A percentile compares a stretch with the other conserved stretches of the same genome.
Evolutionary conservation across 1,140 invertebrate species (phyloP).

Genomic region (Venustaconcha ellipsiformis): DNA sequence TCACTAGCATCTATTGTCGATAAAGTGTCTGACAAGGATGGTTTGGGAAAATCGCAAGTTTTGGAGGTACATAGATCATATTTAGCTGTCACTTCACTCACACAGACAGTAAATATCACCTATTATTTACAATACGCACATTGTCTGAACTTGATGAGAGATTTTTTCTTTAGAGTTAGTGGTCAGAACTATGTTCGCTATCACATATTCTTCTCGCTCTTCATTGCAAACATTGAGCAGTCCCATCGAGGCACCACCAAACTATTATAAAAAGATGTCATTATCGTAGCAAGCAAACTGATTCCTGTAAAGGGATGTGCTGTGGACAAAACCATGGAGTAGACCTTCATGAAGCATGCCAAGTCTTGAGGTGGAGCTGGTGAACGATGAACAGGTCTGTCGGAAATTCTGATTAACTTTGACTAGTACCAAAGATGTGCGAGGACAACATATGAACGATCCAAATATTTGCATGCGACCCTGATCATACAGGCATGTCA

Average conservation of each 20-base stretch:
- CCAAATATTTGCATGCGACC: conserved; percentile 25
- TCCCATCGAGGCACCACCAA: conserved; percentile 33
- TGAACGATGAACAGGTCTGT: not conserved
- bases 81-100: conserved; percentile 28
- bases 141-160: conserved; percentile 29
- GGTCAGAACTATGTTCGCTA: conserved; percentile 42
- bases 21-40: conserved; percentile 4
- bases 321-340: conserved; percentile 46
- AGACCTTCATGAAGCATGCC: conserved; percentile 37
- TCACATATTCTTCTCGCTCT: conserved; percentile 34
- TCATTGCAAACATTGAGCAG: conserved; percentile 38
- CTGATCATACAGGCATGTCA: conserved; percentile 24
- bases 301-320: conserved; percentile 35
- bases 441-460: conserved; percentile 24
- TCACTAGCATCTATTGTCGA: not conserved
- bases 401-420: conserved; percentile 18
- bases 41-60: conserved; percentile 35
- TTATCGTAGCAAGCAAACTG: conserved; percentile 40
- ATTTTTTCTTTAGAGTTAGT: conserved; percentile 44
- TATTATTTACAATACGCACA: conserved; percentile 32
- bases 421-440: conserved; percentile 33
- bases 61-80: conserved; percentile 39
- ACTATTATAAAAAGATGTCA: conserved; percentile 27
- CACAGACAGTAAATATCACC: conserved; percentile 38
- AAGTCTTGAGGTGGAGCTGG: conserved; percentile 1